Conservation (phyloP, 1,140 invertebrate genomes). For the Sweltsa coloradensis region DNA sequence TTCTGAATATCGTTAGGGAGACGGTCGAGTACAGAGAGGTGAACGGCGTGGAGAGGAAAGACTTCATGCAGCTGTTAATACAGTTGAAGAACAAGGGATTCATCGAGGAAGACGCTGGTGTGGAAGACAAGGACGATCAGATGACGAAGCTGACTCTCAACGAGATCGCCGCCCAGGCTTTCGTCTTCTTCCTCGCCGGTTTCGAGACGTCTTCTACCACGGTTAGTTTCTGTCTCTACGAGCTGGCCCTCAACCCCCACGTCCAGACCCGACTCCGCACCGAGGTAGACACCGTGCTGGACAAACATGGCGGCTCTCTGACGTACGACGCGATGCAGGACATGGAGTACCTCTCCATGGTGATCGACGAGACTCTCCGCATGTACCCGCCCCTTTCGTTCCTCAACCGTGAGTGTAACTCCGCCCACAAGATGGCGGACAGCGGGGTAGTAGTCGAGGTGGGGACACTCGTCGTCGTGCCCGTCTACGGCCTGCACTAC, state of each 20-base stretch:
- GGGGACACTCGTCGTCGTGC: constrained; percentile 28
- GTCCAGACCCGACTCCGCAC: too few species aligned
- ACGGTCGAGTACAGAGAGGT: constrained; percentile 33
- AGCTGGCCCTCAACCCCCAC: too few species aligned
- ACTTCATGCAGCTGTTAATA: constrained; percentile 42
- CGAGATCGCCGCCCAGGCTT: too few species aligned
- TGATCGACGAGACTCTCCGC: constrained; percentile 26
- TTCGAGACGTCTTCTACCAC: too few species aligned
- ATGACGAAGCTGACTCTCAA: constrained; percentile 12
- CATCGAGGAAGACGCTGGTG: too few species aligned
- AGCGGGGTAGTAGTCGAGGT: constrained; percentile 28
- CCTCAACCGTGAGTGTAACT: constrained; percentile 30
- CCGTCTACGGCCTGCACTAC: constrained; percentile 32
- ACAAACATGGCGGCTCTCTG: too few species aligned
- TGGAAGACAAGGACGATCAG: constrained; percentile 13
- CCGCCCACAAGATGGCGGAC: constrained; percentile 34
- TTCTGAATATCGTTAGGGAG: constrained; percentile 29
- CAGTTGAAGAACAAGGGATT: constrained; percentile 32
- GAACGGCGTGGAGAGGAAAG: constrained; percentile 33
- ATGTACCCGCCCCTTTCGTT: constrained; percentile 33
- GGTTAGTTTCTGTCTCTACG: too few species aligned
- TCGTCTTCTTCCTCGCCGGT: too few species aligned
- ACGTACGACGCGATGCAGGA: constrained; percentile 44
- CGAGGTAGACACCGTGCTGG: too few species aligned
- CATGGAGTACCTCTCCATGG: constrained; percentile 46